Percentiles rank a stretch among this genome's conserved stretches.
Conservation (phyloP, 2,797 vertebrate genomes). For the Danio kyathit region DNA sequence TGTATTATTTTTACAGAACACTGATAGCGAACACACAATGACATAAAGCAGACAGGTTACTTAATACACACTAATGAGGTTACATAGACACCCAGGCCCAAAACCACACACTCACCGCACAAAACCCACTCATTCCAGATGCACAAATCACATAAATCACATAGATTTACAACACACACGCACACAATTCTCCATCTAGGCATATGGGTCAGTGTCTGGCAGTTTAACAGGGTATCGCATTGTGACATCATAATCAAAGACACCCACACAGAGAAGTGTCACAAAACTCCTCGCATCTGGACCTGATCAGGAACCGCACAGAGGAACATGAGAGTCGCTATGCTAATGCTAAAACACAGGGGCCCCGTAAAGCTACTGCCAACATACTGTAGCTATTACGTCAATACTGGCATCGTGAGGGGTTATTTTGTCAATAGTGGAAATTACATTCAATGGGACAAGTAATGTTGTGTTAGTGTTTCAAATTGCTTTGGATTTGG, state of each 20-base stretch:
- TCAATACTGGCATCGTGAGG: neutral
- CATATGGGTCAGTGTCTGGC: constrained; percentile 65
- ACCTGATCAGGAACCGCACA: constrained; percentile 68
- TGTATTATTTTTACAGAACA: constrained; percentile 37
- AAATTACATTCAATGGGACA: constrained; percentile 16
- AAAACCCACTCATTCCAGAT: constrained; percentile 34
- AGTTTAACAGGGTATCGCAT: constrained; percentile 76
- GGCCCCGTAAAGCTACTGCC: constrained; percentile 25
- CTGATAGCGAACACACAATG: constrained; percentile 31
- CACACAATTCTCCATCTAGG: constrained; percentile 26
- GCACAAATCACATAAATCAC: constrained; percentile 48
- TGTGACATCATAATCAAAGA: constrained; percentile 70
- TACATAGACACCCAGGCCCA: constrained; percentile 31
- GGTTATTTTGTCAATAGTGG: constrained; percentile 22
- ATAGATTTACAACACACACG: constrained; percentile 18
- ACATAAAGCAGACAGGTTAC: constrained; percentile 35
- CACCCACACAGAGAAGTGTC: constrained; percentile 67
- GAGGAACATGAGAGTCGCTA: constrained; percentile 64
- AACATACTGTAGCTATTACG: constrained; percentile 11
- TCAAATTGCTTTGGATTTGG: constrained; percentile 5
- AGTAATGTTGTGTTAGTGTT: neutral
- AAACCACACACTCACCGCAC: constrained; percentile 35
- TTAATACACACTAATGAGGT: constrained; percentile 45
- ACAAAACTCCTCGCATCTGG: constrained; percentile 73
- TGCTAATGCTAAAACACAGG: constrained; percentile 41